Percentiles rank a stretch among this genome's conserved stretches.
Evolutionary conservation across 2,113 vertebrate species (phyloP).

Genomic region (Spilogale gracilis): DNA sequence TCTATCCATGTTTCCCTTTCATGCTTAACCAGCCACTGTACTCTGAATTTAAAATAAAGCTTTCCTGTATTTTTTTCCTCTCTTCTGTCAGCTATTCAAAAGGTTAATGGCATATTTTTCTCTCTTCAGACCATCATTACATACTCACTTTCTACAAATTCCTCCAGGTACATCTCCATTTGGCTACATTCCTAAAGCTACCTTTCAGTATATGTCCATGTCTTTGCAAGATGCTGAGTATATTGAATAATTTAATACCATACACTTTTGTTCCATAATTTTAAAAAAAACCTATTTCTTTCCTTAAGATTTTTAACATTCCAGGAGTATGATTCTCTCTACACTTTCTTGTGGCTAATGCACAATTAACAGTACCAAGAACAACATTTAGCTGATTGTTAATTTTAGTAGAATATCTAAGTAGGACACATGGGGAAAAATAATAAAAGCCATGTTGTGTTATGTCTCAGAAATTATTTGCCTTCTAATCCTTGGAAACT

Average conservation of each 20-base stretch:
- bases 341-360: background rate
- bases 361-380: background rate
- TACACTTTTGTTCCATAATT: background rate
- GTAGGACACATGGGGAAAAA: background rate
- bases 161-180: background rate
- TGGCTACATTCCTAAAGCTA: background rate
- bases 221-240: background rate
- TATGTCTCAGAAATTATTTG: background rate
- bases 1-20: background rate
- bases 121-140: background rate
- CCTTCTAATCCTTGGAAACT: background rate
- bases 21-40: background rate
- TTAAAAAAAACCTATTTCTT: background rate
- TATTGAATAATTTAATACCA: background rate
- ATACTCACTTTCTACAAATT: background rate
- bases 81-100: background rate
- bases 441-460: background rate
- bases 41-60: slow-evolving; percentile 28
- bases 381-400: background rate
- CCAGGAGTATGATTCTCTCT: background rate
- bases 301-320: background rate
- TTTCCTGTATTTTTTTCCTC: background rate
- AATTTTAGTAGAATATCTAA: background rate
- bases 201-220: background rate
- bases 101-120: slow-evolving; percentile 19